Base-by-base conservation (phyloP, 2,888 invertebrate genomes). In the Hypercompe scribonia region DNA sequence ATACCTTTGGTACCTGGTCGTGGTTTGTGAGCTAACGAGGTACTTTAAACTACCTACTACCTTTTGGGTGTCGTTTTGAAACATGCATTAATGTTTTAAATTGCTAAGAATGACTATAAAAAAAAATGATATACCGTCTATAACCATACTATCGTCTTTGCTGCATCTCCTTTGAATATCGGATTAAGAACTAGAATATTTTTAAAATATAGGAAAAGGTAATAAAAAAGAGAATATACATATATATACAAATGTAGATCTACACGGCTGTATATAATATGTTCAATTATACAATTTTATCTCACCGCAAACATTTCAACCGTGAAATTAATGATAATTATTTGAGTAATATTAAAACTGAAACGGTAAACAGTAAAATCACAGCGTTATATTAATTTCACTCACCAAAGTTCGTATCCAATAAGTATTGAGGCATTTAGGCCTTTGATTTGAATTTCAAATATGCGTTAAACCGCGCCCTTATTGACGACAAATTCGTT, bases 371-470 rank as follows among this genome's bases (percentile, higher is more conserved):
- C 50, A 65, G 34, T 34, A 65, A 50, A 4, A 65, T 74, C 65
- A 63, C 64, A 78, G 71, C 11, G 39, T 70, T 50, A 42, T 46
- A 73, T 78, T 73, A 68, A 82, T 74, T 75, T 63, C 50, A 70
- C 69, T 72, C 34, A 75, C 78, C 78, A 78, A 75, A 76, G 71
- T 46, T 65, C 39, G n/a, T n/a, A 65, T 67, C 58, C n/a, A 76
- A 74, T 42, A 28, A 18, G 11, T 58, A 73, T 76, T 75, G 72
- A 80, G 65, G 65, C 69, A 39, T 76, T 71, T 71, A 68, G 63
- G 34, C 33, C 8, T 46, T 42, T 21, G 67, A 83, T 80, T 84
- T 81, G 81, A 81, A 80, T 78, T 84, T 78, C 76, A 78, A 80
- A 84, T 81, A 68, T n/a, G 61, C 58, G 63, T 72, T 39, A 68